Base-by-base conservation (phyloP, 37 sponge, comb jelly and placozoan genomes). In the Aplysina aerophoba region DNA sequence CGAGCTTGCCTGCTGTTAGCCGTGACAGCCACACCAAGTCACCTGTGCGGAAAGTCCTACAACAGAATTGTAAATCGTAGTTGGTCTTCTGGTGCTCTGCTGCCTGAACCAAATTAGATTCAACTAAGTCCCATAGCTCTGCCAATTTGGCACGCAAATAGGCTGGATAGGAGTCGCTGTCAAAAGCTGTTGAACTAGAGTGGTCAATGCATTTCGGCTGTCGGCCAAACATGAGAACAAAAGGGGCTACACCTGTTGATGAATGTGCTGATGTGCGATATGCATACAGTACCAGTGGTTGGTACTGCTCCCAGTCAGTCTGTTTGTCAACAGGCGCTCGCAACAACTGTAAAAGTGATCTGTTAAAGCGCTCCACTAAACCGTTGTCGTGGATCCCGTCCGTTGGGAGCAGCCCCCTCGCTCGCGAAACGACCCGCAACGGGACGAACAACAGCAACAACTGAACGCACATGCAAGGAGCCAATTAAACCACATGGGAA, bases 1-100 rank as follows among this genome's bases (percentile, higher is more conserved):
- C 92, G 27, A 92, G 86, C 62, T 85, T 92, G 31, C 92, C 88
- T 31, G 86, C 83, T n/a, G 85, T 88, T n/a, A 86, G 92, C 22
- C 73, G 21, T 33, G 92, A 80, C 11, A 92, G 64, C 92, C 13
- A n/a, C n/a, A n/a, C n/a, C n/a, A n/a, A n/a, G n/a, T n/a, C n/a
- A n/a, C n/a, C n/a, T n/a, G n/a, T n/a, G n/a, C n/a, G n/a, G n/a
- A n/a, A n/a, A n/a, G n/a, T n/a, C n/a, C n/a, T n/a, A n/a, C n/a
- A n/a, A n/a, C n/a, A n/a, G n/a, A n/a, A n/a, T n/a, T 80, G 63
- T 21, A 58, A 1, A 37, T 89, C 86, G 81, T 85, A 85, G 12
- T 33, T n/a, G 30, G 15, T 15, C 55, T 85, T 89, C 28, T 89
- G 90, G 5, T 65, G 27, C 17, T 79, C 41, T 17, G 81, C 81